These are phyloP conservation scores for Actinia equina DNA, from an alignment of 64 coral and sea anemone species.

Conservation along the genomic window DNA sequence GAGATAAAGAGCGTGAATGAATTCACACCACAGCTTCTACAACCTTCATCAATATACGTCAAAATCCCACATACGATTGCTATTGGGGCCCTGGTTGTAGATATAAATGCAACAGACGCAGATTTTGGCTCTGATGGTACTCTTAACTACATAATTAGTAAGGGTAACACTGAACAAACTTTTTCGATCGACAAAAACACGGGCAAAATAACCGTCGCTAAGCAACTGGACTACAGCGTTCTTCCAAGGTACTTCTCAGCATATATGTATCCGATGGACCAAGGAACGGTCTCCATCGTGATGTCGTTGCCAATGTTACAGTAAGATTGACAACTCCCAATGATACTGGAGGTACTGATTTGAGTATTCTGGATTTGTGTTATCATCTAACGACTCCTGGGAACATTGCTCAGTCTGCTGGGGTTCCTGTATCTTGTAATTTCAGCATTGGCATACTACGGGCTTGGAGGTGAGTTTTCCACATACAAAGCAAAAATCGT, in stretches of 20 bases:
- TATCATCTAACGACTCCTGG: constrained; percentile 26
- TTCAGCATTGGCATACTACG: constrained; percentile 12
- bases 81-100: constrained; percentile 24
- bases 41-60: constrained; percentile 28
- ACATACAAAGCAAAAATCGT: too few species aligned
- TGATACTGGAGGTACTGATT: constrained; percentile 56
- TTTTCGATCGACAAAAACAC: constrained; percentile 59
- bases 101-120: constrained; percentile 51
- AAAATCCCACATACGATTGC: constrained; percentile 32
- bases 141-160: constrained; percentile 32
- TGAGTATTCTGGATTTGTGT: not conserved
- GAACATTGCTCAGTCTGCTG: constrained; percentile 41
- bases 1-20: constrained; percentile 66
- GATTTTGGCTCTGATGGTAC: constrained; percentile 71
- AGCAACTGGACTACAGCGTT: constrained; percentile 41
- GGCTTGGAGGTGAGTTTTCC: not conserved
- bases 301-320: constrained; percentile 37
- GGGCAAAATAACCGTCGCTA: constrained; percentile 41
- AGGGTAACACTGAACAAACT: constrained; percentile 40
- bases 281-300: constrained; percentile 17
- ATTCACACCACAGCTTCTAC: constrained; percentile 48
- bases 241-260: constrained; percentile 37
- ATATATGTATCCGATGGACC: constrained; percentile 39
- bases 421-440: constrained; percentile 3
- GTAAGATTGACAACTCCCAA: constrained; percentile 50